A percentile compares a stretch with the other conserved stretches of the same genome.
Evolutionary conservation across 2,797 vertebrate genomes (phyloP).

Genomic region (Acanthiza pusilla): DNA sequence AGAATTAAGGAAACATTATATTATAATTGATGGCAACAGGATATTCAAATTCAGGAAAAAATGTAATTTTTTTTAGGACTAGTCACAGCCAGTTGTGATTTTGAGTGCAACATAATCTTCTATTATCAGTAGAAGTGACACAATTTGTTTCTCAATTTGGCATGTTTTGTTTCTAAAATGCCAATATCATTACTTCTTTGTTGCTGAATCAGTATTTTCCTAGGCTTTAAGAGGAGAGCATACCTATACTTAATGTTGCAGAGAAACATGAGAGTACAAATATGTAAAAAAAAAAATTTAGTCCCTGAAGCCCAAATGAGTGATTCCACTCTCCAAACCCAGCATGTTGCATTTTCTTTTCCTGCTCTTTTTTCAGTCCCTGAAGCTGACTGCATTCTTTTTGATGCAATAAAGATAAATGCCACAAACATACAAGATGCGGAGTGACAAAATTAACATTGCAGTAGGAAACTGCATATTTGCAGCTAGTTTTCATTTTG

Average conservation of each 20-base stretch:
- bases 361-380: background rate
- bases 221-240: background rate
- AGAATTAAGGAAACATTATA: conserved; percentile 48
- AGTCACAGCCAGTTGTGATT: conserved; percentile 14
- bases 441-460: conserved; percentile 7
- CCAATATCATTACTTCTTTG: background rate
- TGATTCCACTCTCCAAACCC: background rate
- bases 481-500: background rate
- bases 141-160: conserved; percentile 17
- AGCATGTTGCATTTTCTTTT: background rate
- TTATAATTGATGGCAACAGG: conserved; percentile 43
- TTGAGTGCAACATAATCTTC: background rate
- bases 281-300: background rate
- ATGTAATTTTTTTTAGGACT: background rate
- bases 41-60: conserved; percentile 23
- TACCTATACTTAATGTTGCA: background rate
- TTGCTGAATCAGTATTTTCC: conserved; percentile 15
- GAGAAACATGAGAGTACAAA: background rate
- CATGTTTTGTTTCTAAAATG: background rate
- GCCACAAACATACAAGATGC: background rate
- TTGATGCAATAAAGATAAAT: conserved; percentile 17
- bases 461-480: background rate
- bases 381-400: background rate
- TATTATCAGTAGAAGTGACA: background rate
- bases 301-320: background rate